These are phyloP conservation scores for Apamea monoglypha DNA, from an alignment of 2,888 invertebrate species.

Conservation along the genomic window DNA sequence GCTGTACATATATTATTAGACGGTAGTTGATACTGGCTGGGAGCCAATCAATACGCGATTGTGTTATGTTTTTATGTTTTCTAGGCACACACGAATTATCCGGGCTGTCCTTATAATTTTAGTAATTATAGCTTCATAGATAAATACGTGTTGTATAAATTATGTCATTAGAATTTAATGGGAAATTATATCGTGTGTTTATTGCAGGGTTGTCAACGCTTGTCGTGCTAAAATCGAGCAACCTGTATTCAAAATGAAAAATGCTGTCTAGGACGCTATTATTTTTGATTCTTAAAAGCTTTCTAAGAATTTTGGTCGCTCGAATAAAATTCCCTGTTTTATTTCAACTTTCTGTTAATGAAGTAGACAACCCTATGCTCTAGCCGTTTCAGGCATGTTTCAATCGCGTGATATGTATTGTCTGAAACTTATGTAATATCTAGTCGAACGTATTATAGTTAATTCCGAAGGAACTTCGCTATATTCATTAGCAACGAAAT, in stretches of 20 bases:
- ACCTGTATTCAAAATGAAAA: neutral
- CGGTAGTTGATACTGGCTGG: conserved; percentile 53
- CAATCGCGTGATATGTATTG: conserved; percentile 40
- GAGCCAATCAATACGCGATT: conserved; percentile 67
- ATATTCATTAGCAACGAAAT: conserved; percentile 19
- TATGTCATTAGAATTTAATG: conserved; percentile 3
- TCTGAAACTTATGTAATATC: conserved; percentile 38
- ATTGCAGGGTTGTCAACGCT: neutral
- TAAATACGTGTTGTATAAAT: conserved; percentile 10
- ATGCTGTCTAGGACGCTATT: neutral
- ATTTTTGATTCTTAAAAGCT: neutral
- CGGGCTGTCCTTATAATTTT: conserved; percentile 37
- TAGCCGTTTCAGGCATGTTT: conserved; percentile 12
- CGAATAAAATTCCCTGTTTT: too few species aligned
- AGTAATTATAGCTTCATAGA: conserved; percentile 18
- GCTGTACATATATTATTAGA: conserved; percentile 65
- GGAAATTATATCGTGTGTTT: neutral
- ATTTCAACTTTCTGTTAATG: neutral
- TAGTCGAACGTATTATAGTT: conserved; percentile 15
- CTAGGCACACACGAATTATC: conserved; percentile 44
- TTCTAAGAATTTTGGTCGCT: neutral
- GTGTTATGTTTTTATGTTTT: conserved; percentile 59
- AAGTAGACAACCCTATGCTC: conserved; percentile 20
- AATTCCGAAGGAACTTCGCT: neutral
- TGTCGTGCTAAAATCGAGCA: neutral